A percentile compares a stretch with the other conserved stretches of the same genome.
Conservation (phyloP, 2,113 vertebrate species). For the Microtus montanus region DNA sequence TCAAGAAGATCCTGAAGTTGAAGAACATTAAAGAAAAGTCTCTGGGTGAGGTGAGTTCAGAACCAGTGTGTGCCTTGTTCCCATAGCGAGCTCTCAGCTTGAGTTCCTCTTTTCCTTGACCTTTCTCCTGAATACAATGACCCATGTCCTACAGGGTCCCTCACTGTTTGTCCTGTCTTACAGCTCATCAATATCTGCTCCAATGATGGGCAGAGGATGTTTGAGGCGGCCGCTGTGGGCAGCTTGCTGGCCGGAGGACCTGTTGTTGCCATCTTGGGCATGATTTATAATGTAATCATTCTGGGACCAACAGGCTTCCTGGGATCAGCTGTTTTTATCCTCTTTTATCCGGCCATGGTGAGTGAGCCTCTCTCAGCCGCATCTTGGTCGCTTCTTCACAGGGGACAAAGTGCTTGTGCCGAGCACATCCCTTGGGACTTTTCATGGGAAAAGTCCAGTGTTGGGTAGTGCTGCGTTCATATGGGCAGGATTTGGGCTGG, state of each 20-base stretch:
- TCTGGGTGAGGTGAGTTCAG: conserved; percentile 90
- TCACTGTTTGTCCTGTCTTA: conserved; percentile 60
- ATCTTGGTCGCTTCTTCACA: background rate
- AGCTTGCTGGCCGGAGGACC: conserved; percentile 94
- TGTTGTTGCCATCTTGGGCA: conserved; percentile 92
- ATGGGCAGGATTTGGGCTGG: background rate
- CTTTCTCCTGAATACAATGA: background rate
- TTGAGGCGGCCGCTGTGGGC: conserved; percentile 94
- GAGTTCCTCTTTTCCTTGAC: background rate
- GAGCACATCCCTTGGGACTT: conserved; percentile 3
- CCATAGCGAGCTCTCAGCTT: background rate
- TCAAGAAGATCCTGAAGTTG: conserved; percentile 94
- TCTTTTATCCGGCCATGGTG: conserved; percentile 96
- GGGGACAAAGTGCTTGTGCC: background rate
- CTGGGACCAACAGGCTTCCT: conserved; percentile 94
- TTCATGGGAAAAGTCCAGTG: background rate
- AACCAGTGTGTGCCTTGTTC: background rate
- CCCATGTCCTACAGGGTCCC: background rate
- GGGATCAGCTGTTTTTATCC: conserved; percentile 94
- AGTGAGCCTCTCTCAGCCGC: conserved; percentile 72
- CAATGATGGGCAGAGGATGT: conserved; percentile 94
- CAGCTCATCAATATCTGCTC: conserved; percentile 96
- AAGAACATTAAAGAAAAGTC: conserved; percentile 94
- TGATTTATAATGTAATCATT: conserved; percentile 92
- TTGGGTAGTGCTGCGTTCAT: background rate